Evolutionary conservation across 2,113 vertebrate genomes (phyloP).

Genomic region (Mirza zaza): DNA sequence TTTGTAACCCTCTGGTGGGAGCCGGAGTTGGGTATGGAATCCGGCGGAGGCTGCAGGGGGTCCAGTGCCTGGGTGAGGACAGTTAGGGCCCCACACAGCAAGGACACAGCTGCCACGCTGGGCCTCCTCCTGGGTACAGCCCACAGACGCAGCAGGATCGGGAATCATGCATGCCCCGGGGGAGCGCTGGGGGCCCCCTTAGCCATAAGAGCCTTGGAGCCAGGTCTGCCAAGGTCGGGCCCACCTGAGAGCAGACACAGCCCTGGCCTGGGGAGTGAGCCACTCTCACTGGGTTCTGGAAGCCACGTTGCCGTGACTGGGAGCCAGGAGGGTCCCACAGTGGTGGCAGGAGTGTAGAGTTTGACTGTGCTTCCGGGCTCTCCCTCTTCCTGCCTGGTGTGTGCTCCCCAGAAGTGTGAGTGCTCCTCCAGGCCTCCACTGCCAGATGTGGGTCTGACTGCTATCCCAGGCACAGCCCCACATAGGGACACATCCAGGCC

Average conservation of each 20-base stretch:
- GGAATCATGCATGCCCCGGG: fast-evolving
- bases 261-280: neutral
- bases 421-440: neutral
- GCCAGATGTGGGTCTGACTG: neutral
- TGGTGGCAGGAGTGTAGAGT: neutral
- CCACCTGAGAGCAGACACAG: neutral
- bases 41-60: neutral
- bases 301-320: neutral
- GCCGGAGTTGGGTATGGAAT: neutral
- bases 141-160: neutral
- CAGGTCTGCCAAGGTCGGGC: too few species aligned
- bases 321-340: neutral
- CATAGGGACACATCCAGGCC: neutral
- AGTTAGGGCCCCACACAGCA: neutral
- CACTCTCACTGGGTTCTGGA: neutral
- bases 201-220: neutral
- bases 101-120: neutral
- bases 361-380: neutral
- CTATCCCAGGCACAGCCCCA: neutral
- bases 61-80: neutral
- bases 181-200: neutral
- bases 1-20: neutral
- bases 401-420: neutral
- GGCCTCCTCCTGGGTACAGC: fast-evolving
- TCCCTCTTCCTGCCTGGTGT: neutral